Evolutionary conservation across 2,797 vertebrate species (phyloP), one percentile per base, ranked within the genome.

Genomic region (Lepilemur ruficaudatus): DNA sequence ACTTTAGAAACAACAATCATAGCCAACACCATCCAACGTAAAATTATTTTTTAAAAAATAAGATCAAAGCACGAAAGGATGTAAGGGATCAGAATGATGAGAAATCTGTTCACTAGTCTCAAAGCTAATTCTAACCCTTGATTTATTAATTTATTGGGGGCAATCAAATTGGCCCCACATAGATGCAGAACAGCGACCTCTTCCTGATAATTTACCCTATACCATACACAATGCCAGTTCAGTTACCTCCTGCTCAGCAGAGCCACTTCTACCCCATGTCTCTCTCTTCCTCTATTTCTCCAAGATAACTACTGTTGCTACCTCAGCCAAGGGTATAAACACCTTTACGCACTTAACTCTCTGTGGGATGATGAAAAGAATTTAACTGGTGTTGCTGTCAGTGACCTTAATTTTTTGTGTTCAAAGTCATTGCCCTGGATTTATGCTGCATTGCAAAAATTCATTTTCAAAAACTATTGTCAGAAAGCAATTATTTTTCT

Each of bases 401-500:
- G 41, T 17, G 48, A n/a, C 7, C 32, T 76, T 0, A 92, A 69
- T 72, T 59, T 96, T 76, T 61, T 59, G 2, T 61, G 94, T 78
- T 46, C 25, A 55, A 86, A 95, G 93, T 30, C 30, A 95, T 86
- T 32, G 4, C 17, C 93, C n/a, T 92, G 18, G 43, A 55, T 88
- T 90, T 72, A 57, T 41, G 22, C 15, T n/a, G 4, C 25, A 93
- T 69, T 65, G 92, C 38, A 85, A 72, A 17, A 89, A 94, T 22
- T 55, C 9, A 70, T 48, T 15, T 70, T 55, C 35, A 93, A 93
- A 73, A 93, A 87, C 5, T 63, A 88, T 14, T 30, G 1, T 67
- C 8, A 55, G 46, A 93, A 89, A 48, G 7, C 52, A 88, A 84
- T 93, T 86, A 69, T 55, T 82, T 92, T 94, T 89, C 41, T 89